A percentile compares a stretch with the other conserved stretches of the same genome.
Conservation (phyloP, 2,888 invertebrate genomes). For the Thymelicus lineola region DNA sequence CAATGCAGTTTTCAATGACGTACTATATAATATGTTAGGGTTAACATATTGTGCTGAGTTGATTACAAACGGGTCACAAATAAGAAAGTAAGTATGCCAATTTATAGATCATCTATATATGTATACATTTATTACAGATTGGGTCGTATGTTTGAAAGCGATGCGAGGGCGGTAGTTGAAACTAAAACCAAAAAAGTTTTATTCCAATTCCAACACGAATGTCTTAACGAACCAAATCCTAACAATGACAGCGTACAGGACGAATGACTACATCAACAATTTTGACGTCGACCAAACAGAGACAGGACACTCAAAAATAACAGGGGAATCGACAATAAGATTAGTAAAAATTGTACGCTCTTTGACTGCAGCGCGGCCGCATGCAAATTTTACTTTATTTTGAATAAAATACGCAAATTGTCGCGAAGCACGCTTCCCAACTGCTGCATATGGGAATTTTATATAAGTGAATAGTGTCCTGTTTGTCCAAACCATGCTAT, state of each 20-base stretch:
- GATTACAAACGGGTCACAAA: no score
- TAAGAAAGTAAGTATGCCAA: no score
- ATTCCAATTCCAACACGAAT: no score
- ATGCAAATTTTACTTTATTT: conserved; percentile 35
- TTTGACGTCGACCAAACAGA: neutral
- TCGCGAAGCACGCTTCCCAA: conserved; percentile 21
- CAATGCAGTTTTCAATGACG: no score
- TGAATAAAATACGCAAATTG: conserved; percentile 37
- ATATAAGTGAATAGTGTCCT: conserved; percentile 19
- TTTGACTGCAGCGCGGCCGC: conserved; percentile 29
- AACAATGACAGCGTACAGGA: neutral
- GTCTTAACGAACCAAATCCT: neutral
- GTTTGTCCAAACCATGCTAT: conserved; percentile 1
- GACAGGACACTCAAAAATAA: conserved; percentile 22
- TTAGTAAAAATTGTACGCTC: conserved; percentile 37
- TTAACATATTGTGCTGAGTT: no score
- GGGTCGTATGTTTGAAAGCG: no score
- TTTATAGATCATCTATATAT: no score
- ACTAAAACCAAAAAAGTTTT: no score
- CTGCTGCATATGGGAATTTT: conserved; percentile 34
- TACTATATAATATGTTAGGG: no score
- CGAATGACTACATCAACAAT: neutral
- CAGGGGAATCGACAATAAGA: conserved; percentile 24
- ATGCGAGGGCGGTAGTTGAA: no score
- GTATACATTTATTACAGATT: no score